Evolutionary conservation across 2,113 vertebrate genomes (phyloP).

Genomic region (Brienomyrus longianalis): DNA sequence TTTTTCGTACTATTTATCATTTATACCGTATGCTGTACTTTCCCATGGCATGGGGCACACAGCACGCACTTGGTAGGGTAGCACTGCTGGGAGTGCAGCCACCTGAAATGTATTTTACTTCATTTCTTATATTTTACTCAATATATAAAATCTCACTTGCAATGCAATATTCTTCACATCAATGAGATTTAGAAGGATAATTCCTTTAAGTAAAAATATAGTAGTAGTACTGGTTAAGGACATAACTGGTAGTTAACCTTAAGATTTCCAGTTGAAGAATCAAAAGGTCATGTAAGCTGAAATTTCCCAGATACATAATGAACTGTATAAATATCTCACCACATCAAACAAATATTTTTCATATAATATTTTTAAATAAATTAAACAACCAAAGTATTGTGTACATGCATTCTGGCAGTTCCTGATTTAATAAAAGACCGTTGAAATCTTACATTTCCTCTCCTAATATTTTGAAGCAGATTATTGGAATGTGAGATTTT

Average conservation of each 20-base stretch:
- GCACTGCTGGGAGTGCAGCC: background rate
- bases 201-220: background rate
- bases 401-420: constrained; percentile 34
- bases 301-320: background rate
- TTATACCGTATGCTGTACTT: background rate
- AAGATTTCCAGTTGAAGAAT: background rate
- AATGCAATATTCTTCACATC: background rate
- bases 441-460: constrained; percentile 22
- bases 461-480: background rate
- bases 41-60: too few relatives aligned
- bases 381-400: constrained; percentile 21
- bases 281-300: background rate
- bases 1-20: background rate
- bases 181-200: background rate
- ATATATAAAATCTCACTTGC: background rate
- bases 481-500: background rate
- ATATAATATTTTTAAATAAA: too few relatives aligned
- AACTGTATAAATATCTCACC: background rate
- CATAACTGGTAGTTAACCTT: background rate
- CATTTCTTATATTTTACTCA: background rate
- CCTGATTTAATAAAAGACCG: constrained; percentile 9
- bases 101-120: background rate
- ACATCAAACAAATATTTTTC: too few relatives aligned
- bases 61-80: too few relatives aligned
- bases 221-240: background rate